Evolutionary conservation across 1,140 invertebrate genomes (phyloP), one percentile per base, ranked within the genome.

Genomic region (Ptiloglossa arizonensis): DNA sequence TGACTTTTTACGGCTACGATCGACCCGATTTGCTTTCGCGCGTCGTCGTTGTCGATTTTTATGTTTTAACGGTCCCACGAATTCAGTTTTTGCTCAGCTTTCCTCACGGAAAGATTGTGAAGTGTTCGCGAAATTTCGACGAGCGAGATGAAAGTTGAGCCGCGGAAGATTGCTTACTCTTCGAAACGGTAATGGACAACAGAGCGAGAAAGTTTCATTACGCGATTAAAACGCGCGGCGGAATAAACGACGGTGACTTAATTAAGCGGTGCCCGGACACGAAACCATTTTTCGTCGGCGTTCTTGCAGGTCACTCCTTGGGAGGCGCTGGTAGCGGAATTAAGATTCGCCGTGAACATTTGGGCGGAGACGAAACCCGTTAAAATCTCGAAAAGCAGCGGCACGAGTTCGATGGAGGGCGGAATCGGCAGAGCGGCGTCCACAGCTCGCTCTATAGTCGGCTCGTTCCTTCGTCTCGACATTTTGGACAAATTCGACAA

Each of bases 361-460:
- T 94, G 94, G 93, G 91, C 93, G 44, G 93, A 92, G 17, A 94
- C 94, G 32, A 96, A 96, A 83, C 94, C 94, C 0, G 93, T 95
- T 1, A 90, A 91, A 86, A 88, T 89, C 8, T 56, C 83, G 29
- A 89, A 89, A 70, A 90, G 85, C 63, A 86, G 72, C 17, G 86
- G 82, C 57, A 75, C 75, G 24, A 85, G 76, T 44, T 86, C 84
- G 24, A 52, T 73, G 50, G 84, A 85, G 1, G 84, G 72, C 27
- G 84, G 86, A 52, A 76, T 88, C 22, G 86, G 79, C 1, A 79
- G 89, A 72, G 87, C 83, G 15, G 76, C 83, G 0, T 90, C 90
- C 0, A 81, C 80, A 0, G 85, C 87, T 17, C 85, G 89, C 38
- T 91, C 91, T 9, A 82, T 90, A 1, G 87, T 89, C 54, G 90